phyloP scores from a whole-genome alignment of 2,113 vertebrate genomes.

The Gymnorhina tibicen region DNA sequence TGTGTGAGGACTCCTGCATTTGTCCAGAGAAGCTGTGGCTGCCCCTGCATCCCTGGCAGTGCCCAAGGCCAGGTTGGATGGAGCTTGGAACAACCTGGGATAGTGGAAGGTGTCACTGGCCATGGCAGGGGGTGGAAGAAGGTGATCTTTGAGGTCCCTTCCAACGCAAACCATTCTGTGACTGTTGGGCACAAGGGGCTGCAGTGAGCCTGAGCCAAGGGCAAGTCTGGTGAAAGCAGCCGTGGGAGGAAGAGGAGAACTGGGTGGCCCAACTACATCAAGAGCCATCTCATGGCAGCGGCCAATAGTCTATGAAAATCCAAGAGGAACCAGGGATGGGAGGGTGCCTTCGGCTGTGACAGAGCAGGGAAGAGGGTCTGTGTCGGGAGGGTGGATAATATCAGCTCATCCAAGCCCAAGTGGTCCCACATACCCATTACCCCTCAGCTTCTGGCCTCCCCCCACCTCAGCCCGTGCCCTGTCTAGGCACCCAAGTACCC shows the following conservation, averaged over 20 bases:
- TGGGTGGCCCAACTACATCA: background rate
- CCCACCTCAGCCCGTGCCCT: background rate
- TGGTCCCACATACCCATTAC: background rate
- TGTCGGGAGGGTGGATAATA: background rate
- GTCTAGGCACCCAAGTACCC: background rate
- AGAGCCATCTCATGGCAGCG: background rate
- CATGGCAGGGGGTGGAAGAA: background rate
- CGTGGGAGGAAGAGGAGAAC: background rate
- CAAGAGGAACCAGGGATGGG: background rate
- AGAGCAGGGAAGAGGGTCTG: background rate
- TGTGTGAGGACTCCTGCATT: background rate
- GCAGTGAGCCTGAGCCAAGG: background rate
- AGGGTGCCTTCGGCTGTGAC: background rate
- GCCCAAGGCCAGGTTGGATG: background rate
- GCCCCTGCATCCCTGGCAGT: background rate
- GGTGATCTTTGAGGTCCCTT: background rate
- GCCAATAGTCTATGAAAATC: background rate
- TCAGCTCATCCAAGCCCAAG: background rate
- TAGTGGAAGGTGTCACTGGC: background rate
- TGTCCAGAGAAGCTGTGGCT: background rate
- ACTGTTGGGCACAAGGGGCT: background rate
- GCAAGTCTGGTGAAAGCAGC: background rate
- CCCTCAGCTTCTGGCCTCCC: background rate
- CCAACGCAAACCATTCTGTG: background rate
- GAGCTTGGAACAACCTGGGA: background rate